Evolutionary conservation across 2,888 invertebrate species (phyloP).

Genomic region (Andrena bicolor): DNA sequence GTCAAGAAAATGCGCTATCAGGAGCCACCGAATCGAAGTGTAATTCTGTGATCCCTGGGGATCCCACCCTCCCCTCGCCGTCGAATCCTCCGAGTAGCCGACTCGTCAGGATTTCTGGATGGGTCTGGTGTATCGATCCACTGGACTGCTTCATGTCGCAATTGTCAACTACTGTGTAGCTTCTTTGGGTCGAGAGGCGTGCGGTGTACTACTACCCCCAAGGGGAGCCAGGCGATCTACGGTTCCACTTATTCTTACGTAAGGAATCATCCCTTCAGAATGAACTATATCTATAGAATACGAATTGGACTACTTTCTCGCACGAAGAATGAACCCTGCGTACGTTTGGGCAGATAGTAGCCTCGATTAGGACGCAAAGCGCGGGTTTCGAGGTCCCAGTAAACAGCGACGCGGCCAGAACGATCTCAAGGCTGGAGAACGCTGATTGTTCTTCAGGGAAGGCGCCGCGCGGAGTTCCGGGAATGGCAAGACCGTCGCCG

Average conservation of each 20-base stretch:
- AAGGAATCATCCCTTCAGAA: no score
- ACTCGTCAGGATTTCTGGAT: slow-evolving; percentile 12
- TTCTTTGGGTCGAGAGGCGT: not conserved
- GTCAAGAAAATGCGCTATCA: slow-evolving; percentile 59
- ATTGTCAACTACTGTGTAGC: not conserved
- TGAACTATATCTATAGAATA: no score
- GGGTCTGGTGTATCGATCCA: slow-evolving; percentile 7
- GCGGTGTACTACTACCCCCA: no score
- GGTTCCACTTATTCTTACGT: no score
- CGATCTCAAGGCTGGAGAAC: slow-evolving; percentile 43
- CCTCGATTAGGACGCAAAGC: slow-evolving; percentile 11
- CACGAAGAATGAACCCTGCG: slow-evolving; percentile 1
- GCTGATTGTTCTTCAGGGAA: slow-evolving; percentile 72
- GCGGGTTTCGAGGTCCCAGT: not conserved
- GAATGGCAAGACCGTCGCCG: slow-evolving; percentile 71
- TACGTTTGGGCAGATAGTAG: not conserved
- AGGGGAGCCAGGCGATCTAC: no score
- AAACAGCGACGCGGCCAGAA: slow-evolving; percentile 25
- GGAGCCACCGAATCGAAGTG: slow-evolving; percentile 57
- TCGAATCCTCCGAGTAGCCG: slow-evolving; percentile 13
- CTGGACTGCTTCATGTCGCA: no score
- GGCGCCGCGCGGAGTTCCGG: slow-evolving; percentile 73
- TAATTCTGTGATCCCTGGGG: slow-evolving; percentile 53
- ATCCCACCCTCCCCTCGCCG: slow-evolving; percentile 3
- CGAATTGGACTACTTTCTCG: not conserved